Percentiles rank a stretch among this genome's conserved stretches.
These are phyloP conservation scores for Tetragonula carbonaria DNA, from an alignment of 2,888 invertebrate species.

Conservation along the genomic window DNA sequence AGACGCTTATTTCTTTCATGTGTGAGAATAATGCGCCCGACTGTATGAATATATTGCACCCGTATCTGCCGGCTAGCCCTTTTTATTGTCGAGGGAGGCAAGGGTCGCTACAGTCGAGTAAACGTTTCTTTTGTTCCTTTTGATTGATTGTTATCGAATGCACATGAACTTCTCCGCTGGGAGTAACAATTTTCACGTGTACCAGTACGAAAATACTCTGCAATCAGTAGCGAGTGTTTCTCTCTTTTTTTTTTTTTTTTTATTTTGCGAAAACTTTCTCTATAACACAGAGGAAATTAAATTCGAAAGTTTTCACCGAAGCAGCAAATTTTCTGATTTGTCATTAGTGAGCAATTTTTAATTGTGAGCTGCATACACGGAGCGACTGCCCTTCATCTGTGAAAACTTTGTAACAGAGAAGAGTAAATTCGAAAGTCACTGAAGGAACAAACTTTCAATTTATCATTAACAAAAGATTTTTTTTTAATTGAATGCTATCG, in stretches of 20 bases:
- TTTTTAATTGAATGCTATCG: neutral
- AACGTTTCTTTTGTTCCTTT: constrained; percentile 59
- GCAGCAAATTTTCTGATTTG: neutral
- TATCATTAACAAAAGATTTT: neutral
- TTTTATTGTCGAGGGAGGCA: constrained; percentile 54
- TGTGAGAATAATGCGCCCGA: constrained; percentile 56
- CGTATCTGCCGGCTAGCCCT: constrained; percentile 27
- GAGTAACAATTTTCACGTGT: constrained; percentile 31
- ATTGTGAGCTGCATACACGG: neutral
- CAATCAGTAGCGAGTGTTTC: neutral
- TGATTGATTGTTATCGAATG: constrained; percentile 62
- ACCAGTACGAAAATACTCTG: constrained; percentile 15
- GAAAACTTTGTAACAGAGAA: too few species aligned
- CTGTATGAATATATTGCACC: constrained; percentile 62
- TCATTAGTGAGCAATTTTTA: neutral
- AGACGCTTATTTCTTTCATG: constrained; percentile 56
- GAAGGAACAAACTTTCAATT: neutral
- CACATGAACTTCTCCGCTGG: constrained; percentile 26
- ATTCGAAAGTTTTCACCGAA: neutral
- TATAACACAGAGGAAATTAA: neutral
- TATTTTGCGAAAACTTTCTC: too few species aligned
- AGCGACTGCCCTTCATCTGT: too few species aligned
- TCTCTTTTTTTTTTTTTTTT: neutral
- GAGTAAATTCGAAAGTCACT: neutral
- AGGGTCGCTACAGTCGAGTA: constrained; percentile 36